Conservation (phyloP, 1,140 invertebrate species). For the Atta texana region DNA sequence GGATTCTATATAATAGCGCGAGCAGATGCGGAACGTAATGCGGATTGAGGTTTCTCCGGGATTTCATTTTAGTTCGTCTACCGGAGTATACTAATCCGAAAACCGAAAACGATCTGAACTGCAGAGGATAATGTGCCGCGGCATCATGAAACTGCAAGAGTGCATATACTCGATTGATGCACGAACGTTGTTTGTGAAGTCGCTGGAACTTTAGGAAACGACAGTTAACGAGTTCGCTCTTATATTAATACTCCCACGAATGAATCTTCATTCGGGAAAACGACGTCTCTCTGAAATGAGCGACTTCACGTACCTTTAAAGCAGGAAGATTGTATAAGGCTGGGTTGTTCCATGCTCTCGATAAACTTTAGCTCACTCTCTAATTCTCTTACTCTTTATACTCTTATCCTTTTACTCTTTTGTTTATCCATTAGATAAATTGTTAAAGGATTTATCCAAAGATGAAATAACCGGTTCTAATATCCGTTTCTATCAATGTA, state of each 20-base stretch:
- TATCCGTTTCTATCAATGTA: too few relatives aligned
- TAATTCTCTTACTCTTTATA: too few relatives aligned
- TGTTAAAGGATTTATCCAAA: too few relatives aligned
- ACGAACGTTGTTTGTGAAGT: slow-evolving; percentile 38
- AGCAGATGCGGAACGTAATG: slow-evolving; percentile 46
- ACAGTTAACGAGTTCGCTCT: slow-evolving; percentile 15
- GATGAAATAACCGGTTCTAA: too few relatives aligned
- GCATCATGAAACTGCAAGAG: slow-evolving; percentile 8
- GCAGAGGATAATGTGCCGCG: slow-evolving; percentile 24
- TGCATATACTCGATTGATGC: slow-evolving; percentile 37
- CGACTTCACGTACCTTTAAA: background rate
- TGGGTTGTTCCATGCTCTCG: too few relatives aligned
- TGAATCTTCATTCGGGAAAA: slow-evolving; percentile 20
- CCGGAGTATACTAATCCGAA: slow-evolving; percentile 38
- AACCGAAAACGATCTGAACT: slow-evolving; percentile 39
- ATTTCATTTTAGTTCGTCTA: slow-evolving; percentile 33
- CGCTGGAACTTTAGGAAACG: slow-evolving; percentile 16
- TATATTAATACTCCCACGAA: slow-evolving; percentile 26
- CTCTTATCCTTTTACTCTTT: too few relatives aligned
- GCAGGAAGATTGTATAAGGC: background rate
- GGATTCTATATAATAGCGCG: slow-evolving; percentile 22
- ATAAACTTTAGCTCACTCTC: too few relatives aligned
- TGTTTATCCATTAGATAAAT: too few relatives aligned
- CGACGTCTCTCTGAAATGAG: background rate
- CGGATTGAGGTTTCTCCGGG: slow-evolving; percentile 49